Conservation (phyloP, 2,888 invertebrate species). For the Brachyptera putata region DNA sequence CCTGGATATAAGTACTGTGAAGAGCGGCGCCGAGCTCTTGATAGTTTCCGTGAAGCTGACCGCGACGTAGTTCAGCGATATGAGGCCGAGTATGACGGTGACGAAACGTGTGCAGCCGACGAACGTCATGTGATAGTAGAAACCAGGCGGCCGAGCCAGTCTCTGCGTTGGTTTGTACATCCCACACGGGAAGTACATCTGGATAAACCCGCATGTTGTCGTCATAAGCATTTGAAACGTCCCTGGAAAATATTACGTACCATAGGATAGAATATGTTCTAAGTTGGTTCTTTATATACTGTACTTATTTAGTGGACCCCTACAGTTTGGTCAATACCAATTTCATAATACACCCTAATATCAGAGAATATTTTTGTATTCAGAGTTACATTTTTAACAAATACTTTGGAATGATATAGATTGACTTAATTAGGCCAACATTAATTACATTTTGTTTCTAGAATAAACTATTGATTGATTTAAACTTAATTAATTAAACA, state of each 20-base stretch:
- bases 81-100: constrained; percentile 67
- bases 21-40: constrained; percentile 74
- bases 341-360: too few relatives aligned
- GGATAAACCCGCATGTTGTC: constrained; percentile 66
- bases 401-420: too few relatives aligned
- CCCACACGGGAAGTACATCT: constrained; percentile 68
- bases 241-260: constrained; percentile 51
- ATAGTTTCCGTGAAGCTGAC: constrained; percentile 79
- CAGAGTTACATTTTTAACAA: too few relatives aligned
- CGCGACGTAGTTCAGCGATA: constrained; percentile 71
- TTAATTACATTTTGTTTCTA: too few relatives aligned
- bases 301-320: constrained; percentile 3
- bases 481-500: too few relatives aligned
- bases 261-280: too few relatives aligned
- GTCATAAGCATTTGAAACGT: constrained; percentile 74
- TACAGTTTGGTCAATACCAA: background rate
- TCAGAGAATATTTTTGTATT: too few relatives aligned
- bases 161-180: constrained; percentile 61
- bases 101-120: constrained; percentile 69
- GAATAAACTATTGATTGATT: too few relatives aligned
- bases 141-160: constrained; percentile 59
- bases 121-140: constrained; percentile 67
- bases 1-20: constrained; percentile 70
- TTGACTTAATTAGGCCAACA: too few relatives aligned
- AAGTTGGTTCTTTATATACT: constrained; percentile 13